phyloP scores from a whole-genome alignment of 2,113 vertebrate genomes.

The Bos taurus region ARS-UCD2.0 NC_037333.1:44919001-44919500 shows the following conservation, averaged over 20 bases:
- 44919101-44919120: conserved; percentile 13
- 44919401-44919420: neutral
- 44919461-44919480: neutral
- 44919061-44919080: conserved; percentile 30
- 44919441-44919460: neutral
- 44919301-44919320: accelerated
- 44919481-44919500: neutral
- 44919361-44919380: neutral
- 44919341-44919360: neutral
- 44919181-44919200: neutral
- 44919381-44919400: neutral
- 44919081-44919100: conserved; percentile 31
- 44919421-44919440: neutral
- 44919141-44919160: conserved; percentile 46
- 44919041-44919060: conserved; percentile 48
- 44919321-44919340: neutral
- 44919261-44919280: no score
- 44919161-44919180: neutral
- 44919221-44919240: neutral
- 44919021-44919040: conserved; percentile 15
- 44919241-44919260: neutral
- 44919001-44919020: conserved; percentile 33
- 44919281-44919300: neutral
- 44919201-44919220: neutral
- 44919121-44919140: conserved; percentile 24